Conservation (phyloP, 1,140 invertebrate species). For the Trigoniulus corallinus region DNA sequence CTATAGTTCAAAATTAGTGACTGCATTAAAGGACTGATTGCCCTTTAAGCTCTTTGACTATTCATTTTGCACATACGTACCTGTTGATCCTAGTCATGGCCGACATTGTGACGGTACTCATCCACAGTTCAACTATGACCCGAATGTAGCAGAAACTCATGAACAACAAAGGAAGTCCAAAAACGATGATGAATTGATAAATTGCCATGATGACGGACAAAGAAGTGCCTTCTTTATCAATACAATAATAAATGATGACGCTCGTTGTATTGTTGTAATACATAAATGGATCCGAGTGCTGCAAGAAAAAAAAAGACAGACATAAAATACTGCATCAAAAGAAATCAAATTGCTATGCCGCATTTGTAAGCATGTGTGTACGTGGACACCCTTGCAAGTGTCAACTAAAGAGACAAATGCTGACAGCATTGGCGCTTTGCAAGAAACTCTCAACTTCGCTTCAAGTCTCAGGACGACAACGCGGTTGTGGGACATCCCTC, state of each 20-base stretch:
- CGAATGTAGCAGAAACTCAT: slow-evolving; percentile 36
- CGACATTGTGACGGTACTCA: slow-evolving; percentile 30
- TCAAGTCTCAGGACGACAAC: too few species aligned
- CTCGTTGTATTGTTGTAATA: slow-evolving; percentile 26
- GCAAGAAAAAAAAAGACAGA: background rate
- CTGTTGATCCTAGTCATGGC: slow-evolving; percentile 25
- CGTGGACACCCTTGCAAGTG: too few species aligned
- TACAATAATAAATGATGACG: slow-evolving; percentile 26
- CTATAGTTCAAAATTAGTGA: too few species aligned
- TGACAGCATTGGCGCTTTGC: too few species aligned
- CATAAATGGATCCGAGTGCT: slow-evolving; percentile 20
- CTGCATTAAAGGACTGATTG: too few species aligned
- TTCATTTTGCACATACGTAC: slow-evolving; percentile 12
- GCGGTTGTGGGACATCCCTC: too few species aligned
- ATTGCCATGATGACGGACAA: slow-evolving; percentile 22
- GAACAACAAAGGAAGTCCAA: slow-evolving; percentile 29
- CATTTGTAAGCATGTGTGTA: too few species aligned
- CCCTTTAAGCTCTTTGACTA: too few species aligned
- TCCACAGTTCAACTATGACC: slow-evolving; percentile 37
- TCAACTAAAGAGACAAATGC: too few species aligned
- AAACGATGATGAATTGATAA: slow-evolving; percentile 34
- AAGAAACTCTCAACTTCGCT: too few species aligned
- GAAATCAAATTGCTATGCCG: too few species aligned
- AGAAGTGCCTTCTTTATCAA: slow-evolving; percentile 14
- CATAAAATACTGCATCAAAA: background rate